These are phyloP conservation scores for Suillia variegata DNA, from an alignment of 2,888 invertebrate species.

Conservation along the genomic window DNA sequence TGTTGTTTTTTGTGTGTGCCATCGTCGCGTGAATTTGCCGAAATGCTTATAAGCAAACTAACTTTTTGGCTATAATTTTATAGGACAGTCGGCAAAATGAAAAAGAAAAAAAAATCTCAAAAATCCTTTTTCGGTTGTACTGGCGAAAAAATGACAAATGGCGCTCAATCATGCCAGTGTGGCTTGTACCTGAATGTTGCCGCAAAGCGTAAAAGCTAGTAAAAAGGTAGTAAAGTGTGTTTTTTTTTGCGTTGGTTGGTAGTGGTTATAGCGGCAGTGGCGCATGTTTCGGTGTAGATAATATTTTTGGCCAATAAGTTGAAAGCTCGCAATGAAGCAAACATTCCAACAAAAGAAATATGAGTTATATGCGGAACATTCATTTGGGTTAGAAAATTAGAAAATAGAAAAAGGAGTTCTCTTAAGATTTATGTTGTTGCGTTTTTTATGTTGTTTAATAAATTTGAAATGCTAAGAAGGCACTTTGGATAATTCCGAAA, in stretches of 20 bases:
- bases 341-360: not conserved
- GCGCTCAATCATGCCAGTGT: slow-evolving; percentile 58
- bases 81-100: slow-evolving; percentile 17
- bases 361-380: too few species aligned
- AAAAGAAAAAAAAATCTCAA: slow-evolving; percentile 23
- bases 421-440: too few species aligned
- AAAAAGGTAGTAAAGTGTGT: too few species aligned
- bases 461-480: too few species aligned
- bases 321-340: slow-evolving; percentile 7
- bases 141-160: slow-evolving; percentile 57
- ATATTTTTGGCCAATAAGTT: slow-evolving; percentile 23
- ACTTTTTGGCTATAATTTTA: slow-evolving; percentile 32
- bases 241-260: too few species aligned
- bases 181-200: not conserved
- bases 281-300: slow-evolving; percentile 21
- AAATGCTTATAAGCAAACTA: slow-evolving; percentile 52
- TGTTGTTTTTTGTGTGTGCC: slow-evolving; percentile 12
- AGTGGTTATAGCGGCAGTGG: too few species aligned
- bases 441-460: too few species aligned
- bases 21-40: slow-evolving; percentile 36
- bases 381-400: too few species aligned
- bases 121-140: not conserved
- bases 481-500: too few species aligned
- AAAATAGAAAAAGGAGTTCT: too few species aligned
- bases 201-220: not conserved